Conservation (phyloP, 1,140 invertebrate species). For the Drosophila athabasca region DNA sequence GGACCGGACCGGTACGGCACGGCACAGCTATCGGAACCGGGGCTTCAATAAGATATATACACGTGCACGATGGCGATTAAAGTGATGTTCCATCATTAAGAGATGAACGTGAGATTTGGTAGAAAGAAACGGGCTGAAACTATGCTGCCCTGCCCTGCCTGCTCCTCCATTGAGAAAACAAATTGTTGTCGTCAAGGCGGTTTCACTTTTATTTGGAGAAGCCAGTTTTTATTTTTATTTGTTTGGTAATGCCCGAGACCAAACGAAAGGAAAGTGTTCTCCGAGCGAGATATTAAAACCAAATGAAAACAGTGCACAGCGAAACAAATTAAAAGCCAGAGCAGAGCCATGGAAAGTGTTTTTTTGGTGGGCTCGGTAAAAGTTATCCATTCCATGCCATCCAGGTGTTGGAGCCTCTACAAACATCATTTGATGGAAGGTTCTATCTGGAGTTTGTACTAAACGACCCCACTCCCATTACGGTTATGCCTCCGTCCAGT, state of each 20-base stretch:
- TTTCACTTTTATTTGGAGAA: constrained; percentile 75
- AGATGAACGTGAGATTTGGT: constrained; percentile 75
- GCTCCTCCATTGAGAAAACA: constrained; percentile 34
- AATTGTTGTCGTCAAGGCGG: constrained; percentile 33
- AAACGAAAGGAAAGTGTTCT: constrained; percentile 74
- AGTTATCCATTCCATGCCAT: constrained; percentile 39
- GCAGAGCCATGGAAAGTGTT: constrained; percentile 56
- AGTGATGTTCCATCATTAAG: constrained; percentile 66
- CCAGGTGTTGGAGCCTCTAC: constrained; percentile 10
- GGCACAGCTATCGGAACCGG: no score
- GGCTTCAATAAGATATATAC: constrained; percentile 42
- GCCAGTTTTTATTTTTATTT: constrained; percentile 56
- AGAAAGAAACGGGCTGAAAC: constrained; percentile 32
- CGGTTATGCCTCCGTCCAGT: constrained; percentile 33
- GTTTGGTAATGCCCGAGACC: constrained; percentile 39
- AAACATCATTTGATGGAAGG: constrained; percentile 7
- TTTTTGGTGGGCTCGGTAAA: constrained; percentile 15
- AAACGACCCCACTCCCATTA: neutral
- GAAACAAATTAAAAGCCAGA: constrained; percentile 31
- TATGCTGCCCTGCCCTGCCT: neutral
- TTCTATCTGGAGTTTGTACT: neutral
- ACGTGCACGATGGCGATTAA: constrained; percentile 65
- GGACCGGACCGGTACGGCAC: no score
- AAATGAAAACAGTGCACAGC: constrained; percentile 12
- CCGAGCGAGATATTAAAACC: constrained; percentile 41